These are phyloP conservation scores for Apis laboriosa DNA, from an alignment of 1,140 invertebrate species.

Conservation along the genomic window DNA sequence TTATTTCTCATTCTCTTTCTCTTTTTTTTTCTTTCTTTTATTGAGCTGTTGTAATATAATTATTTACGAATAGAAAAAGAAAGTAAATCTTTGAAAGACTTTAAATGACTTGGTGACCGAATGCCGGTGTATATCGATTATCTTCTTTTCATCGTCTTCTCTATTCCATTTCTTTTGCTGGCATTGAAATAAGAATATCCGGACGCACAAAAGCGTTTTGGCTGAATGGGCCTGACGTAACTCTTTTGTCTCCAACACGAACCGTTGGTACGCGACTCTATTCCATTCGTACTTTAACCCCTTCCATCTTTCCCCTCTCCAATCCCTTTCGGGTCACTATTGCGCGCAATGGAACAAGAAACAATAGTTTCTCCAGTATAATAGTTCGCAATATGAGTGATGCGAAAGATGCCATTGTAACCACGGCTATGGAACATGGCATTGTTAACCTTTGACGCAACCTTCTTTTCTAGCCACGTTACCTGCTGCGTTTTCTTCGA, in stretches of 20 bases:
- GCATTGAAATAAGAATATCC: slow-evolving; percentile 62
- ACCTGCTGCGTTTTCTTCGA: slow-evolving; percentile 45
- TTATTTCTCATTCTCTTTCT: not conserved
- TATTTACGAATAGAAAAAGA: slow-evolving; percentile 24
- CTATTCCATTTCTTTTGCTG: slow-evolving; percentile 31
- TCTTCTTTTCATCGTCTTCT: slow-evolving; percentile 11
- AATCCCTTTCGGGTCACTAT: slow-evolving; percentile 46
- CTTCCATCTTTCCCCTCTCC: slow-evolving; percentile 5
- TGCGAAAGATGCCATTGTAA: slow-evolving; percentile 71
- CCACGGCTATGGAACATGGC: slow-evolving; percentile 58
- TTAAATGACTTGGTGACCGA: slow-evolving; percentile 53
- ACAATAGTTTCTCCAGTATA: slow-evolving; percentile 67
- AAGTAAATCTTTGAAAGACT: slow-evolving; percentile 38
- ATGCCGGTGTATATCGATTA: slow-evolving; percentile 40
- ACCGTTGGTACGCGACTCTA: slow-evolving; percentile 45
- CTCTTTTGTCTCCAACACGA: slow-evolving; percentile 58
- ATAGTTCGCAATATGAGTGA: slow-evolving; percentile 68
- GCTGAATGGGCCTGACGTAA: slow-evolving; percentile 63
- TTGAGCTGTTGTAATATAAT: not conserved
- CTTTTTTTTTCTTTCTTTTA: not conserved
- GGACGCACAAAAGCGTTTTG: slow-evolving; percentile 53
- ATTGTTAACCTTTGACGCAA: slow-evolving; percentile 72
- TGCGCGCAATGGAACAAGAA: slow-evolving; percentile 66
- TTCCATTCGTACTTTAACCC: slow-evolving; percentile 48
- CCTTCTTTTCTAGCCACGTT: slow-evolving; percentile 53